These are phyloP conservation scores for Siniperca scherzeri DNA, from an alignment of 2,797 vertebrate genomes.

Conservation along the genomic window DNA sequence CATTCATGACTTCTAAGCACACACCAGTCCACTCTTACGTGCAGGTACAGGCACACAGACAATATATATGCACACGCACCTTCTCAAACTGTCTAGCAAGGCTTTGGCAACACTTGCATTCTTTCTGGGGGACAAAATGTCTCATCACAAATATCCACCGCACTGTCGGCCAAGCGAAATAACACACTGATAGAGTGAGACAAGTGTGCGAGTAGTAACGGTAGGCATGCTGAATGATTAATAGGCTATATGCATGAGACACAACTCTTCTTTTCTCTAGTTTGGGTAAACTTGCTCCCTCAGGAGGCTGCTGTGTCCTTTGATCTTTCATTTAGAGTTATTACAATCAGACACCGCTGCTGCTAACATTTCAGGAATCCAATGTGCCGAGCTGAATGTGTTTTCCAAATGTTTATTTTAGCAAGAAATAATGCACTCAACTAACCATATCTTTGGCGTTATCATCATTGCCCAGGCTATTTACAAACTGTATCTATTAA, in stretches of 20 bases:
- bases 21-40: background rate
- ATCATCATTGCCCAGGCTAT: conserved; percentile 68
- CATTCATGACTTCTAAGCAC: conserved; percentile 1
- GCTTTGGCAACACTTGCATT: conserved; percentile 7
- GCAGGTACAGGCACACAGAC: background rate
- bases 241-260: conserved; percentile 52
- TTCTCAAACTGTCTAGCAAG: background rate
- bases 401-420: conserved; percentile 70
- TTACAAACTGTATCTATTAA: conserved; percentile 79
- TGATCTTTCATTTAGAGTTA: conserved; percentile 64
- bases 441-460: conserved; percentile 69
- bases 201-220: conserved; percentile 39
- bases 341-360: conserved; percentile 47
- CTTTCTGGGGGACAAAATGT: conserved; percentile 39
- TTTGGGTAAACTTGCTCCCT: conserved; percentile 54
- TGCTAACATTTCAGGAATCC: conserved; percentile 43
- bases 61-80: background rate
- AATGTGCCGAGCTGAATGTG: conserved; percentile 34
- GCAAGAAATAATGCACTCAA: conserved; percentile 71
- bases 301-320: conserved; percentile 37
- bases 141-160: conserved; percentile 34
- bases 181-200: conserved; percentile 46
- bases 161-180: conserved; percentile 31
- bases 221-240: conserved; percentile 62
- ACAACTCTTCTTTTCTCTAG: conserved; percentile 40